Percentiles rank a stretch among this genome's conserved stretches.
Evolutionary conservation across 2,113 vertebrate species (phyloP).

Genomic region (Colaptes auratus): DNA sequence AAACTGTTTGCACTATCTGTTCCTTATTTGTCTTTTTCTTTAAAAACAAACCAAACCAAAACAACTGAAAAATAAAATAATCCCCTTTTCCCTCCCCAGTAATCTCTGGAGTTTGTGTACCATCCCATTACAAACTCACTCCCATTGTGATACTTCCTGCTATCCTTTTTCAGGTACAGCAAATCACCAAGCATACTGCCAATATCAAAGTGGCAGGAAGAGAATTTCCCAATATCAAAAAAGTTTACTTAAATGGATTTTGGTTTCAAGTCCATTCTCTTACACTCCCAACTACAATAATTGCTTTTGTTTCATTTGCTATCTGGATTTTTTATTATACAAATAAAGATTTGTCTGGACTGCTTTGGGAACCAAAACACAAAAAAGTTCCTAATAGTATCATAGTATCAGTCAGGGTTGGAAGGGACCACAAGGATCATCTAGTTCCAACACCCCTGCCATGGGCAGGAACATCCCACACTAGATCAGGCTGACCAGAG

Average conservation of each 20-base stretch:
- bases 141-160: neutral
- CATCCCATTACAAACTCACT: neutral
- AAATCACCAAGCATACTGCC: neutral
- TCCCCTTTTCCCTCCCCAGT: neutral
- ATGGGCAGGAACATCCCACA: too few relatives aligned
- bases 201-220: neutral
- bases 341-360: neutral
- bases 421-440: too few relatives aligned
- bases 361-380: neutral
- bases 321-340: neutral
- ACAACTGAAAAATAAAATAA: neutral
- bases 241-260: constrained; percentile 13
- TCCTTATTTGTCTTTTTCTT: constrained; percentile 33
- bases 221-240: neutral
- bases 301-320: neutral
- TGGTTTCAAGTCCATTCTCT: neutral
- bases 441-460: too few relatives aligned
- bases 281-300: neutral
- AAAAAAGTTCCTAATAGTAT: neutral
- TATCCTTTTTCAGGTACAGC: neutral
- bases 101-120: neutral
- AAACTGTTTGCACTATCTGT: neutral
- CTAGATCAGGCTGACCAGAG: too few relatives aligned
- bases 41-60: neutral
- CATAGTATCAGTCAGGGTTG: too few relatives aligned